These are phyloP conservation scores for Alcis repandata DNA, from an alignment of 2,888 invertebrate species.

Conservation along the genomic window DNA sequence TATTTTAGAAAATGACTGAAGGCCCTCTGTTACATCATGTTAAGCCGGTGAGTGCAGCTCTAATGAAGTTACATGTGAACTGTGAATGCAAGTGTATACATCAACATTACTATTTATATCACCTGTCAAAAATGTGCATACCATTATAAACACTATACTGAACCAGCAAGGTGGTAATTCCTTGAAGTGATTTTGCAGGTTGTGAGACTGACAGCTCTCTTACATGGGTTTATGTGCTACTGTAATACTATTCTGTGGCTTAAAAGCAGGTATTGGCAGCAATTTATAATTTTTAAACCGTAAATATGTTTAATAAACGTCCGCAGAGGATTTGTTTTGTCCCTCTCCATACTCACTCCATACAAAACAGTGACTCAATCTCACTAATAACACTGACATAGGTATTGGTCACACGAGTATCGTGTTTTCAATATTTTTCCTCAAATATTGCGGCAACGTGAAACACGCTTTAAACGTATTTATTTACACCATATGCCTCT, in stretches of 20 bases:
- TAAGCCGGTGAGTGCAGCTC: slow-evolving; percentile 76
- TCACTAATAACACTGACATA: not conserved
- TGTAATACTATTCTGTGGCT: not conserved
- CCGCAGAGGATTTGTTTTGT: not conserved
- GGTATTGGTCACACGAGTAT: not conserved
- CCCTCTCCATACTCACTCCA: not conserved
- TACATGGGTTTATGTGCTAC: not conserved
- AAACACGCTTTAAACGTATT: not conserved
- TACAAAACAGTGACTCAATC: not conserved
- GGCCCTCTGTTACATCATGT: slow-evolving; percentile 75
- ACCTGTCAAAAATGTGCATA: slow-evolving; percentile 32
- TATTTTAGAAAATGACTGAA: slow-evolving; percentile 86
- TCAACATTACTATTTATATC: slow-evolving; percentile 33
- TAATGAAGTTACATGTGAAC: slow-evolving; percentile 23
- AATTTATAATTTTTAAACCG: not conserved
- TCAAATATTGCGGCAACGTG: slow-evolving; percentile 1
- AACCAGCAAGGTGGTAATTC: slow-evolving; percentile 17
- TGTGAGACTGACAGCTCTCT: slow-evolving; percentile 20
- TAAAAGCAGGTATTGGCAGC: not conserved
- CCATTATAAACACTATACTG: slow-evolving; percentile 25
- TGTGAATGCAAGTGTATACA: slow-evolving; percentile 34
- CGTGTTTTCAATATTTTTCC: slow-evolving; percentile 3
- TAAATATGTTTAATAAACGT: not conserved
- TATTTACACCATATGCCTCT: slow-evolving; percentile 4
- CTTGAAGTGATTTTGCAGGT: slow-evolving; percentile 20